phyloP scores from a whole-genome alignment of 2,888 invertebrate genomes.

The Iselma pallidipennis region DNA sequence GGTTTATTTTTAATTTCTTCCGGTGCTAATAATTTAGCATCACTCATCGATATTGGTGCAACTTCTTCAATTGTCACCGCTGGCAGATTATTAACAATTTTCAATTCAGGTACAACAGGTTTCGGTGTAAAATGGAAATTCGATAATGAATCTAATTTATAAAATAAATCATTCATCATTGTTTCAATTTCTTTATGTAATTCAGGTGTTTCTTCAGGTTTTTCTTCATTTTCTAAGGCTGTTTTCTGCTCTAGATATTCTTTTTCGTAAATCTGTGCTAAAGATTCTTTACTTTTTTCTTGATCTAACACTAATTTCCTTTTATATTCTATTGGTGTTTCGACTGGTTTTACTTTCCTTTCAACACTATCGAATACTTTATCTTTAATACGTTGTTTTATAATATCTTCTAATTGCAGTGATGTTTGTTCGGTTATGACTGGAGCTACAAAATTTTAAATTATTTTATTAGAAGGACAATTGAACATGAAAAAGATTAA shows the following conservation, averaged over 20 bases:
- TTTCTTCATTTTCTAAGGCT: slow-evolving; percentile 60
- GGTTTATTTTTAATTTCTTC: slow-evolving; percentile 77
- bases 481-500: background rate
- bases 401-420: slow-evolving; percentile 83
- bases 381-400: slow-evolving; percentile 90
- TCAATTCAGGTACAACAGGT: slow-evolving; percentile 81
- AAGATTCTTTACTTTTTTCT: slow-evolving; percentile 90
- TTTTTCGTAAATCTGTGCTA: slow-evolving; percentile 93
- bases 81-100: slow-evolving; percentile 88
- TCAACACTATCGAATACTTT: slow-evolving; percentile 93
- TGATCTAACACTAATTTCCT: slow-evolving; percentile 88
- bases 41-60: slow-evolving; percentile 85
- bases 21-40: slow-evolving; percentile 85
- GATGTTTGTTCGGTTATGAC: slow-evolving; percentile 92
- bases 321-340: slow-evolving; percentile 81
- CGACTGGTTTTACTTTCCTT: slow-evolving; percentile 81
- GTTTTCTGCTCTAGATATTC: slow-evolving; percentile 75
- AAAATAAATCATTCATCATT: slow-evolving; percentile 75
- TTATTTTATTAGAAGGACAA: background rate
- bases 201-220: slow-evolving; percentile 69
- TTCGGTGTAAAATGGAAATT: slow-evolving; percentile 96
- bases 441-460: slow-evolving; percentile 69
- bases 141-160: slow-evolving; percentile 87
- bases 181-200: slow-evolving; percentile 78
- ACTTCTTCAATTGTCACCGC: slow-evolving; percentile 95